Base-by-base conservation (phyloP, 2,888 invertebrate species). In the Boloria selene region DNA sequence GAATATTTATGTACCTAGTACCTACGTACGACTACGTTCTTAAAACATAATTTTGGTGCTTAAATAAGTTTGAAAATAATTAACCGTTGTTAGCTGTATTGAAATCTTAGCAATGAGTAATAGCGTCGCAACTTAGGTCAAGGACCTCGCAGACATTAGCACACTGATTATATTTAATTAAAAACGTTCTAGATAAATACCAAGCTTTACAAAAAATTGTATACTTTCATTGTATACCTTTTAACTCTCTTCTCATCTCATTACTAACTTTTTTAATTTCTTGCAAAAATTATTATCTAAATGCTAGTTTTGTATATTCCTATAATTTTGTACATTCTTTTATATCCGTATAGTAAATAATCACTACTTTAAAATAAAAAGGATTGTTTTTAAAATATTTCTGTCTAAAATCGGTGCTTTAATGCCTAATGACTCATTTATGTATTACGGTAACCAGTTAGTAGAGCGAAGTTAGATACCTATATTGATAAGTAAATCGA, bases 41-140 rank as follows among this genome's bases (percentile, higher is more conserved):
- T 44, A 0, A 14, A n/a, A 22, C 7, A 18, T 55, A 3, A 7
- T 17, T 55, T 4, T n/a, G 13, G 0, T 17, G 0, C 13, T 22
- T 13, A 45, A 22, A 10, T 55, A 44, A 13, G 44, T 14, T 56
- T 56, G 0, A n/a, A 52, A 56, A 22, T n/a, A 22, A 44, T 13
- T 44, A 22, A n/a, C 18, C 17, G 18, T 18, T 58, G 45, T 3
- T 26, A 6, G 22, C 22, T 16, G 10, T 17, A 26, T 31, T 49
- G 31, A 59, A 59, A 49, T 49, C 26, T 16, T 47, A 49, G 47
- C 49, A 58, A 31, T n/a, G 59, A 47, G 59, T 49, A 59, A 49
- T 26, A 59, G 16, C 26, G 31, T 26, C 58, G 59, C 49, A 58
- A 58, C 58, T 49, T 13, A 31, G 49, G 47, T 58, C 58, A 58